phyloP scores from a whole-genome alignment of 2,113 vertebrate genomes.

The Silurus meridionalis region DNA sequence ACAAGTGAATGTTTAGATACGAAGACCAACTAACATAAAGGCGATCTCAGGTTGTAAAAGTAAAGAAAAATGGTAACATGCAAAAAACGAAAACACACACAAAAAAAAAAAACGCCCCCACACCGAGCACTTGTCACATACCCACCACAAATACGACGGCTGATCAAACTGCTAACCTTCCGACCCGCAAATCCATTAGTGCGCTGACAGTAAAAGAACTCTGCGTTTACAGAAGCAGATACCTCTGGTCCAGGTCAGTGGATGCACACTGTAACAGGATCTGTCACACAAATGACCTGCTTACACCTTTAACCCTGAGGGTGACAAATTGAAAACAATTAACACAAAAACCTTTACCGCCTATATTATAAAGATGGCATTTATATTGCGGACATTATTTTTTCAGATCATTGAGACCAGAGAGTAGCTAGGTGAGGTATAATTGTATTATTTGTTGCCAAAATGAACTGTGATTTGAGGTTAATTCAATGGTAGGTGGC shows the following conservation, averaged over 20 bases:
- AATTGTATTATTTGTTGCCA: not conserved
- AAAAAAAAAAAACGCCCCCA: not conserved
- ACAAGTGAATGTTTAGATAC: not conserved
- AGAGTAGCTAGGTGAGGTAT: not conserved
- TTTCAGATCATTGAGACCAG: too few relatives aligned
- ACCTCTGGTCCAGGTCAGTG: not conserved
- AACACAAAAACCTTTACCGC: not conserved
- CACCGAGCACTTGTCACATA: slow-evolving; percentile 12
- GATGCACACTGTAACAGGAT: slow-evolving; percentile 8
- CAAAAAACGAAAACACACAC: not conserved
- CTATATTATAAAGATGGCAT: not conserved
- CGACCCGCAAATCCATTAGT: slow-evolving; percentile 44
- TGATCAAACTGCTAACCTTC: slow-evolving; percentile 18
- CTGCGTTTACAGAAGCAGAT: slow-evolving; percentile 27
- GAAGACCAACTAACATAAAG: not conserved
- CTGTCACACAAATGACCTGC: not conserved
- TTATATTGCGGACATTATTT: not conserved
- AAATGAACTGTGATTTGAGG: not conserved
- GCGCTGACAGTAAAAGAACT: slow-evolving; percentile 35
- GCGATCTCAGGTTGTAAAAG: not conserved
- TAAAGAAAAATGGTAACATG: not conserved
- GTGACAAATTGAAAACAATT: not conserved
- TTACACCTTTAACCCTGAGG: slow-evolving; percentile 9
- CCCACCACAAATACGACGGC: not conserved
- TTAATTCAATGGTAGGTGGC: not conserved